Evolutionary conservation across 2,888 invertebrate genomes (phyloP).

Genomic region (Celastrina argiolus): DNA sequence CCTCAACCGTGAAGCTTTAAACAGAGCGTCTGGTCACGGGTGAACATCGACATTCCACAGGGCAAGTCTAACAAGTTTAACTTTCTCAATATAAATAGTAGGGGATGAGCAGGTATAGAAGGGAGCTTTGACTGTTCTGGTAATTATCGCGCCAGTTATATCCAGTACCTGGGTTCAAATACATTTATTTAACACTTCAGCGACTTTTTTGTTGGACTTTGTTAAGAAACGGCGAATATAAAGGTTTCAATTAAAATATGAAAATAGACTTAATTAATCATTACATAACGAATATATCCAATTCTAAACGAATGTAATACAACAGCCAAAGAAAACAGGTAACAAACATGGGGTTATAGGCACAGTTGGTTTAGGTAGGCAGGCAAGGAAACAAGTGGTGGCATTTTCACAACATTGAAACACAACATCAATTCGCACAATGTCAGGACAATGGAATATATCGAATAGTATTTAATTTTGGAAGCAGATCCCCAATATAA

Average conservation of each 20-base stretch:
- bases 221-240: not conserved
- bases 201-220: not conserved
- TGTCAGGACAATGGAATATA: conserved; percentile 49
- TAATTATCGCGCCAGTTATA: not conserved
- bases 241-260: not conserved
- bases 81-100: conserved; percentile 31
- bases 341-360: not conserved
- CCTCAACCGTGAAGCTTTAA: conserved; percentile 43
- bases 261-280: not conserved
- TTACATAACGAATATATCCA: not conserved
- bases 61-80: conserved; percentile 43
- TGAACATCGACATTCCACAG: conserved; percentile 54
- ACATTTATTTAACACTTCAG: not conserved
- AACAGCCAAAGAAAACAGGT: not conserved
- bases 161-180: not conserved
- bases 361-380: conserved; percentile 40
- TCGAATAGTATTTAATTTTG: conserved; percentile 12
- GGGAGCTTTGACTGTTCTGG: not conserved
- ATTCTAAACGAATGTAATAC: not conserved
- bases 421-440: conserved; percentile 73
- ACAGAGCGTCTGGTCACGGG: conserved; percentile 49
- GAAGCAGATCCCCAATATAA: conserved; percentile 3
- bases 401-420: conserved; percentile 69
- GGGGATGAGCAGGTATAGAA: not conserved
- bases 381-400: conserved; percentile 71